Conservation (phyloP, 2,113 vertebrate species). For the Syngnathoides biaculeatus region DNA sequence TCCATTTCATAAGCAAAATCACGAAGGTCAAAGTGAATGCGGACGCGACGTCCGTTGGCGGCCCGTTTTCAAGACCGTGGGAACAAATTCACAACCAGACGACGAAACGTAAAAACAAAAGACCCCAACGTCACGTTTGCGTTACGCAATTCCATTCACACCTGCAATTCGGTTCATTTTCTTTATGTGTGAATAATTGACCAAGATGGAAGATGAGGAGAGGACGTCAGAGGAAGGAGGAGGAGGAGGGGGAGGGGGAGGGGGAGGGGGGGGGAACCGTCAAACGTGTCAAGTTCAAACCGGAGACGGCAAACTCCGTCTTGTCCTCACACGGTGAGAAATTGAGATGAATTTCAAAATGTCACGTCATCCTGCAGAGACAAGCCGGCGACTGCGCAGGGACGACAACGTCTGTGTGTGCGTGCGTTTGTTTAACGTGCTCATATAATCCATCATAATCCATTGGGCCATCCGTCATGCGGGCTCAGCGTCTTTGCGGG, state of each 20-base stretch:
- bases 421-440: conserved; percentile 30
- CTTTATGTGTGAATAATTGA: conserved; percentile 24
- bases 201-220: conserved; percentile 14
- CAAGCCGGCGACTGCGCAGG: conserved; percentile 13
- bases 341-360: conserved; percentile 1
- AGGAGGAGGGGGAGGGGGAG: conserved; percentile 1
- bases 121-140: too few relatives aligned
- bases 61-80: not conserved
- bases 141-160: conserved; percentile 24
- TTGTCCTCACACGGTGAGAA: conserved; percentile 12
- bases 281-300: conserved; percentile 39
- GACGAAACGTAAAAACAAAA: too few relatives aligned
- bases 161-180: conserved; percentile 27
- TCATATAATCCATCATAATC: conserved; percentile 56
- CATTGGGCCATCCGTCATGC: conserved; percentile 43
- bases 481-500: conserved; percentile 45
- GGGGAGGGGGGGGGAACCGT: conserved; percentile 52
- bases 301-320: conserved; percentile 22
- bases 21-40: too few relatives aligned
- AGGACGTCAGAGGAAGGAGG: not conserved
- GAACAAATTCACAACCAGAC: not conserved
- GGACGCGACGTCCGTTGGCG: too few relatives aligned
- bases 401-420: conserved; percentile 1
- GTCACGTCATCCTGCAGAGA: conserved; percentile 21
- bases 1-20: too few relatives aligned